These are phyloP conservation scores for Epirrhoe tristata DNA, from an alignment of 2,888 invertebrate genomes.

Conservation along the genomic window DNA sequence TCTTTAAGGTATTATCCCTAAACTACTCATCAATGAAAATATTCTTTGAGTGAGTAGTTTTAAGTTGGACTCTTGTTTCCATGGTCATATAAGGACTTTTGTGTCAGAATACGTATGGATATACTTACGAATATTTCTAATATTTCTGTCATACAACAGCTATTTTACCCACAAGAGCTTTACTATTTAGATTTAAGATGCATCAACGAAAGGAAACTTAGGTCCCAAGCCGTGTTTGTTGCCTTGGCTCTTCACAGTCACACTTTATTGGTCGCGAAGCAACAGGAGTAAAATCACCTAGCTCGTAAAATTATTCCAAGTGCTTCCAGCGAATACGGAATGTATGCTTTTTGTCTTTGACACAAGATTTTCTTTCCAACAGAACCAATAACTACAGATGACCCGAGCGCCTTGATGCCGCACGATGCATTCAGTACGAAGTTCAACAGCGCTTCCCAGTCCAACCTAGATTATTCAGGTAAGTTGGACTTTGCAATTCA, in stretches of 20 bases:
- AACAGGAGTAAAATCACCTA: no score
- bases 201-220: no score
- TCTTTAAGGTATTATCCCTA: neutral
- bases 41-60: constrained; percentile 5
- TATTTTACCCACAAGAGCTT: no score
- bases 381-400: constrained; percentile 19
- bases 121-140: neutral
- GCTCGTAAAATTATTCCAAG: no score
- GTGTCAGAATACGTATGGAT: neutral
- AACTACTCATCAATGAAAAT: neutral
- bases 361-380: neutral
- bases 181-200: no score
- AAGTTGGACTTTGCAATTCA: constrained; percentile 54
- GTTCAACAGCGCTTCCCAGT: constrained; percentile 96
- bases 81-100: neutral
- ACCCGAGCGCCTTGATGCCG: constrained; percentile 9
- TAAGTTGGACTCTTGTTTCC: constrained; percentile 1
- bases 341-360: neutral
- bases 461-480: constrained; percentile 97
- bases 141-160: no score
- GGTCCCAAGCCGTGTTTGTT: no score
- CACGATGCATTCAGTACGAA: constrained; percentile 93
- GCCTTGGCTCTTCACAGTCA: no score
- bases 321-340: no score
- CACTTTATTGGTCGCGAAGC: no score